A percentile compares a stretch with the other conserved stretches of the same genome.
These are phyloP conservation scores for Rhinolophus sinicus DNA, from an alignment of 2,113 vertebrate species.

Conservation along the genomic window DNA sequence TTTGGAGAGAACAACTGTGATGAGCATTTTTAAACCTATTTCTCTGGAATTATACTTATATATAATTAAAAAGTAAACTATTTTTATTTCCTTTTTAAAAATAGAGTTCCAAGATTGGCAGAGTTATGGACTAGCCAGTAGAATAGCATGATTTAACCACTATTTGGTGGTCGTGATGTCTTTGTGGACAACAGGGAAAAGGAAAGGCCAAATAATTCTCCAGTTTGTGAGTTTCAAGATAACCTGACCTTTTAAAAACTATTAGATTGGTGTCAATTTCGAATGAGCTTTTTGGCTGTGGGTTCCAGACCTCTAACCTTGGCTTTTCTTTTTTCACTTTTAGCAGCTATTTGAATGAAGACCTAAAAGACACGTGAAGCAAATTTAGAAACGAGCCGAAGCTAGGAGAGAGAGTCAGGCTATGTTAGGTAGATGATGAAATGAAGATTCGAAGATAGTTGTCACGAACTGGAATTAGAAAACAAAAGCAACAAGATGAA, in stretches of 20 bases:
- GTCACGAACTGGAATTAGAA: constrained; percentile 41
- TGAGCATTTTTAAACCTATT: constrained; percentile 6
- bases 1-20: not conserved
- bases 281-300: not conserved
- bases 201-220: not conserved
- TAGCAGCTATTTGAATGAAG: constrained; percentile 33
- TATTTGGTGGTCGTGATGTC: not conserved
- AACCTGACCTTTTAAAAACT: not conserved
- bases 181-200: constrained; percentile 33
- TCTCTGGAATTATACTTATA: not conserved
- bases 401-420: not conserved
- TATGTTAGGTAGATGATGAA: constrained; percentile 37
- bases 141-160: not conserved
- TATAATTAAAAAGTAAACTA: constrained; percentile 51
- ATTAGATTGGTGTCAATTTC: not conserved
- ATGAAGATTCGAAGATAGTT: constrained; percentile 50
- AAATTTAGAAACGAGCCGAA: constrained; percentile 46
- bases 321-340: not conserved
- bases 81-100: constrained; percentile 53
- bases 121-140: not conserved
- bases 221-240: not conserved
- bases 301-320: constrained; percentile 11
- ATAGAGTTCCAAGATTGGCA: not conserved
- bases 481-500: constrained; percentile 55
- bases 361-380: not conserved